Percentiles rank a stretch among this genome's conserved stretches.
phyloP scores from a whole-genome alignment of 1,140 invertebrate genomes.

The Melitaea cinxia region DNA sequence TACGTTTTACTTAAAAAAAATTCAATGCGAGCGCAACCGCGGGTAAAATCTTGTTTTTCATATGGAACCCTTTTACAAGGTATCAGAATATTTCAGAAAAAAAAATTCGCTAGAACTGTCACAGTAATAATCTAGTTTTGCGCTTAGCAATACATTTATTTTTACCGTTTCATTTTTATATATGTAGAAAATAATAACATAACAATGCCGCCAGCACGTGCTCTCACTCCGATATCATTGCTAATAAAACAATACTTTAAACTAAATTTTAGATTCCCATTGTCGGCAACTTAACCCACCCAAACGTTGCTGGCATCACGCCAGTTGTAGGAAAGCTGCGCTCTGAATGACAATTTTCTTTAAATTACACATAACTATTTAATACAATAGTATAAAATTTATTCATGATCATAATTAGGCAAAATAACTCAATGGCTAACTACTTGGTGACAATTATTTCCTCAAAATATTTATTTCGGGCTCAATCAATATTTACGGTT shows the following conservation, averaged over 20 bases:
- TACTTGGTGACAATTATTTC: neutral
- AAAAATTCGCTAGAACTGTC: too few relatives aligned
- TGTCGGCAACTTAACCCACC: constrained; percentile 7
- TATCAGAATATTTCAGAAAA: too few relatives aligned
- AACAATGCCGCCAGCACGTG: neutral
- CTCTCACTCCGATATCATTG: neutral
- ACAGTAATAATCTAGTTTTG: too few relatives aligned
- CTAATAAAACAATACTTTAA: constrained; percentile 4
- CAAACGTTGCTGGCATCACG: neutral
- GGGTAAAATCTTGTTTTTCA: too few relatives aligned
- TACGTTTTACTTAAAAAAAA: too few relatives aligned
- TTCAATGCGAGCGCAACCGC: too few relatives aligned
- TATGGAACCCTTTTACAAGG: too few relatives aligned
- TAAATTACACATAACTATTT: constrained; percentile 1
- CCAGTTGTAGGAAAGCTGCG: neutral
- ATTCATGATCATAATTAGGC: neutral
- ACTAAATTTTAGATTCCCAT: constrained; percentile 13
- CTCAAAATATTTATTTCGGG: too few relatives aligned
- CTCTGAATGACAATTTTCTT: constrained; percentile 3
- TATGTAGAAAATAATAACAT: constrained; percentile 5
- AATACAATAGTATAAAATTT: neutral
- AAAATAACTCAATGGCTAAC: neutral
- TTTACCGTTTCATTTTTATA: too few relatives aligned
- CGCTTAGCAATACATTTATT: neutral
- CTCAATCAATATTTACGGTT: too few relatives aligned